Percentiles rank a stretch among this genome's conserved stretches.
Evolutionary conservation across 2,113 vertebrate genomes (phyloP).

Genomic region (Zootoca vivipara): DNA sequence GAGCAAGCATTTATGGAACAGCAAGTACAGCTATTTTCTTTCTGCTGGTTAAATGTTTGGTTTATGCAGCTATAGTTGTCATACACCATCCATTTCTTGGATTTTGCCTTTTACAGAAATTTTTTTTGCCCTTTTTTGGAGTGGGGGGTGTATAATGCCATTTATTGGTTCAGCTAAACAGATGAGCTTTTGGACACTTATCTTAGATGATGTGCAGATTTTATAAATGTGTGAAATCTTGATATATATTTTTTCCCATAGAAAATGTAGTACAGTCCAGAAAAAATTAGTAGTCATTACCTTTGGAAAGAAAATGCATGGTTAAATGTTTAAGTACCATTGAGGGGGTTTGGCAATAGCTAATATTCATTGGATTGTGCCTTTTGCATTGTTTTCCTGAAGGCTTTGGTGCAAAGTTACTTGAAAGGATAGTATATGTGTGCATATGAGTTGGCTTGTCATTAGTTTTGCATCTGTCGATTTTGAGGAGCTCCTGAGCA

Average conservation of each 20-base stretch:
- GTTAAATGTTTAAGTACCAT: neutral
- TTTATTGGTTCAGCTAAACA: neutral
- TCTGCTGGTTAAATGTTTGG: neutral
- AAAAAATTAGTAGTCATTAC: neutral
- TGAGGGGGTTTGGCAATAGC: neutral
- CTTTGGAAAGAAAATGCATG: neutral
- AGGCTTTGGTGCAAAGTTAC: neutral
- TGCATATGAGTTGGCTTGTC: neutral
- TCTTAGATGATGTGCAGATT: neutral
- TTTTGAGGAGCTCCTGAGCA: neutral
- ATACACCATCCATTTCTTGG: neutral
- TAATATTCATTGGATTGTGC: neutral
- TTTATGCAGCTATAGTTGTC: neutral
- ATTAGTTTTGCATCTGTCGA: neutral
- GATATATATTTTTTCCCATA: neutral
- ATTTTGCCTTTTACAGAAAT: neutral
- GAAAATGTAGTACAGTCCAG: neutral
- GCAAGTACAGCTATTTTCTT: neutral
- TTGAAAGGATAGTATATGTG: neutral
- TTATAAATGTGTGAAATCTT: accelerated
- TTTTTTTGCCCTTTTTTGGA: neutral
- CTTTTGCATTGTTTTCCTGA: neutral
- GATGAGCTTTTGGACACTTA: neutral
- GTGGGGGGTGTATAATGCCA: neutral
- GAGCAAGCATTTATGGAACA: neutral